Conservation (phyloP, 2,797 vertebrate species). For the Eupleurogrammus muticus region DNA sequence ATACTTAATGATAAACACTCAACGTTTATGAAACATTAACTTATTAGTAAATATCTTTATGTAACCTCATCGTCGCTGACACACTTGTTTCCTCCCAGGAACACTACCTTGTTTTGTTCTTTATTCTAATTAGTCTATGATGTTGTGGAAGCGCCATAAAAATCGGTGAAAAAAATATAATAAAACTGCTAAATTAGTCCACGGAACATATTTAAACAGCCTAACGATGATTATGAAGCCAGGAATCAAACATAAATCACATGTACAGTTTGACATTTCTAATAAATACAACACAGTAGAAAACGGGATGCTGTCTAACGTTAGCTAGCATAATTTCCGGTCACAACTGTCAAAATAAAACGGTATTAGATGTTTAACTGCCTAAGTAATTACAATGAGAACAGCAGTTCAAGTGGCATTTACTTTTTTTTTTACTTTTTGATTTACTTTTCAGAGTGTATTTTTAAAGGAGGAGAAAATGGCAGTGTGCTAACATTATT, state of each 20-base stretch:
- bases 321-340: neutral
- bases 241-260: neutral
- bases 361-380: neutral
- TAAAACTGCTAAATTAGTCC: neutral
- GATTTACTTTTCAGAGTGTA: neutral
- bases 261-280: accelerated
- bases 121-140: too few relatives aligned
- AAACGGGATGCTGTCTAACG: neutral
- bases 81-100: too few relatives aligned
- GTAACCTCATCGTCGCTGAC: too few relatives aligned
- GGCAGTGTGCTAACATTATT: neutral
- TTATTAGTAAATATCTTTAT: too few relatives aligned
- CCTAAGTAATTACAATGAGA: neutral
- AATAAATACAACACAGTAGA: neutral
- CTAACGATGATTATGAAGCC: neutral
- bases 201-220: neutral
- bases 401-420: neutral
- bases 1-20: too few relatives aligned
- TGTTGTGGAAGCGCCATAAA: too few relatives aligned
- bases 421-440: too few relatives aligned
- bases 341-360: slow-evolving; percentile 10
- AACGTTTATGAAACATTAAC: too few relatives aligned
- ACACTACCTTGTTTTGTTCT: too few relatives aligned
- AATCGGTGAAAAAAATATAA: neutral
- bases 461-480: neutral